A percentile compares a stretch with the other conserved stretches of the same genome.
phyloP scores from a whole-genome alignment of 1,140 invertebrate genomes.

The Eriocheir sinensis region DNA sequence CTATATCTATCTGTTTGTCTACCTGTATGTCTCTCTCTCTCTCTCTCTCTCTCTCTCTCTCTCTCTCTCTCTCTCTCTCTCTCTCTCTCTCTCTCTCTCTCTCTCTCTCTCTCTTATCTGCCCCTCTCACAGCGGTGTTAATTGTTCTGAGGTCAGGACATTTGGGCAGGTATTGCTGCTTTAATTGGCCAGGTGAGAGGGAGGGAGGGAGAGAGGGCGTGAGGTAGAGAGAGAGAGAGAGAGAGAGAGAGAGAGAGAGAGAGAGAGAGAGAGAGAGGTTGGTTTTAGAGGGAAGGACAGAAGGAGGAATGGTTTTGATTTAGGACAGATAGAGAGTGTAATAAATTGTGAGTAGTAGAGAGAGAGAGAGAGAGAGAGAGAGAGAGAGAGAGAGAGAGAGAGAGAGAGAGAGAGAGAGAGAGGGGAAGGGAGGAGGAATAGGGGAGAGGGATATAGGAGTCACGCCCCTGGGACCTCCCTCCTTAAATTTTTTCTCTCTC shows the following conservation, averaged over 20 bases:
- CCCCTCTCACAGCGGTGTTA: neutral
- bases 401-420: too few relatives aligned
- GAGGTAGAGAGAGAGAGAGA: neutral
- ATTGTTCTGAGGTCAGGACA: slow-evolving; percentile 1
- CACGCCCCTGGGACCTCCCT: neutral
- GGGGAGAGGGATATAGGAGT: too few relatives aligned
- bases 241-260: neutral
- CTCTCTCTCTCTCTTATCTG: slow-evolving; percentile 1
- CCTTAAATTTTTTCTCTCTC: neutral
- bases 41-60: slow-evolving; percentile 14
- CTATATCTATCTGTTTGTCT: too few relatives aligned
- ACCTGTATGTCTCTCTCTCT: neutral
- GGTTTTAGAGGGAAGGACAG: neutral
- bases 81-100: slow-evolving; percentile 22
- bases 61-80: slow-evolving; percentile 16
- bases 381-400: neutral
- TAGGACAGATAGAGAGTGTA: neutral
- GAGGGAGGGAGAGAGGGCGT: neutral
- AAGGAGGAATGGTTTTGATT: neutral
- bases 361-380: neutral
- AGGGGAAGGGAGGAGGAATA: too few relatives aligned
- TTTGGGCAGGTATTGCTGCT: neutral
- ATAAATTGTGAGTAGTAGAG: neutral
- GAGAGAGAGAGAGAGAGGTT: neutral
- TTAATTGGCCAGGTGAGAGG: neutral